A percentile compares a stretch with the other conserved stretches of the same genome.
Conservation (phyloP, 2,888 invertebrate genomes). For the Nephrotoma guestfalica region DNA sequence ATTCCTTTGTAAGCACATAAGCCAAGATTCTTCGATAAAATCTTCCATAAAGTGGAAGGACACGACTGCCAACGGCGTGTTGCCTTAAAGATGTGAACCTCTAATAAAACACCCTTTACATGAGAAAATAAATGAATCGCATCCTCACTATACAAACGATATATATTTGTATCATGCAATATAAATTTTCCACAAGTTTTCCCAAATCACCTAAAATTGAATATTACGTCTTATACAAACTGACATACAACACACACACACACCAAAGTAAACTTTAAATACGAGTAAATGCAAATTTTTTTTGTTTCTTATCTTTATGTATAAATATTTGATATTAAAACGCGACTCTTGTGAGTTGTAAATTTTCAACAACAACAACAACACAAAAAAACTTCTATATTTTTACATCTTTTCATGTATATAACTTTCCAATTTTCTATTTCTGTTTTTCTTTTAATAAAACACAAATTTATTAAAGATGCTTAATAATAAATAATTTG, state of each 20-base stretch:
- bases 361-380: background rate
- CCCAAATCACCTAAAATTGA: background rate
- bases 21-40: too few species aligned
- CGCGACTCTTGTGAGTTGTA: background rate
- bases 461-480: background rate
- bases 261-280: background rate
- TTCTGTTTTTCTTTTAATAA: background rate
- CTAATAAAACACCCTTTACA: too few species aligned
- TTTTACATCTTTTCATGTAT: background rate
- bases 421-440: background rate
- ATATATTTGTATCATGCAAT: background rate
- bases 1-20: too few species aligned
- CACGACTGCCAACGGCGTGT: too few species aligned
- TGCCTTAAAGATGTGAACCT: too few species aligned
- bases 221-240: background rate
- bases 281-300: background rate
- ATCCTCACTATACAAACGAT: too few species aligned
- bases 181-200: background rate
- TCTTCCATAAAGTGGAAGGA: too few species aligned
- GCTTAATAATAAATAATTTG: background rate
- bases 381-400: background rate
- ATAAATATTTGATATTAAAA: background rate
- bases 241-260: too few species aligned
- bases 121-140: too few species aligned
- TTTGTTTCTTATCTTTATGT: background rate